Conservation (phyloP, 2,113 vertebrate genomes). For the Dasypus novemcinctus region DNA sequence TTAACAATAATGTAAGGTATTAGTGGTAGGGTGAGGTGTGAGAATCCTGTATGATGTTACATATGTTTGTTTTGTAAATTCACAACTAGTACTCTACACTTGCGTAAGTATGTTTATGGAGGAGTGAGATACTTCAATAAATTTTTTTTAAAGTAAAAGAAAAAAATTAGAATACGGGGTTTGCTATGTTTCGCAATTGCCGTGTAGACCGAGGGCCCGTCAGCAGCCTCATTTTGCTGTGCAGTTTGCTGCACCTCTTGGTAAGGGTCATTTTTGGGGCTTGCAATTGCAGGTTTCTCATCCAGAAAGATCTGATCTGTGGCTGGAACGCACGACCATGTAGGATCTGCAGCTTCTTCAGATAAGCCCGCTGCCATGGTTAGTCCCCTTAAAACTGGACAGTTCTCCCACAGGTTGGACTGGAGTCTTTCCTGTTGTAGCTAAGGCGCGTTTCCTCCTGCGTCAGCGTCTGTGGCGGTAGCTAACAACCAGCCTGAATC, state of each 20-base stretch:
- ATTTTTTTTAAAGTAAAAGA: too few relatives aligned
- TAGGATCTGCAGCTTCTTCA: background rate
- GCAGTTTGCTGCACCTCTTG: background rate
- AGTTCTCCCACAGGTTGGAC: background rate
- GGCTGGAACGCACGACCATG: too few relatives aligned
- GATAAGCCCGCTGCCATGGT: background rate
- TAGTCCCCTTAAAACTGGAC: background rate
- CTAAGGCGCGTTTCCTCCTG: background rate
- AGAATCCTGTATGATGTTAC: too few relatives aligned
- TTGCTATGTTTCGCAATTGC: background rate
- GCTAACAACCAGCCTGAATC: background rate
- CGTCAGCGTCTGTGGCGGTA: background rate
- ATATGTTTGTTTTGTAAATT: too few relatives aligned
- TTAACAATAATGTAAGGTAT: too few relatives aligned
- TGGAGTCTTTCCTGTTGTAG: background rate
- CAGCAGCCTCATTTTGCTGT: background rate
- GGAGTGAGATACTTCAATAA: too few relatives aligned
- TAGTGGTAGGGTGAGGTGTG: too few relatives aligned
- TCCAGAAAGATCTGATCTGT: background rate
- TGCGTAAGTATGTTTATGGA: too few relatives aligned
- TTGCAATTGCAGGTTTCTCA: background rate
- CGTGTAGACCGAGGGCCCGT: background rate
- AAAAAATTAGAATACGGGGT: background rate
- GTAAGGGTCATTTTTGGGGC: background rate
- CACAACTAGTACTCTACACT: too few relatives aligned